Conservation (phyloP, 2,797 vertebrate genomes). For the Pangasius mekongensis region DNA sequence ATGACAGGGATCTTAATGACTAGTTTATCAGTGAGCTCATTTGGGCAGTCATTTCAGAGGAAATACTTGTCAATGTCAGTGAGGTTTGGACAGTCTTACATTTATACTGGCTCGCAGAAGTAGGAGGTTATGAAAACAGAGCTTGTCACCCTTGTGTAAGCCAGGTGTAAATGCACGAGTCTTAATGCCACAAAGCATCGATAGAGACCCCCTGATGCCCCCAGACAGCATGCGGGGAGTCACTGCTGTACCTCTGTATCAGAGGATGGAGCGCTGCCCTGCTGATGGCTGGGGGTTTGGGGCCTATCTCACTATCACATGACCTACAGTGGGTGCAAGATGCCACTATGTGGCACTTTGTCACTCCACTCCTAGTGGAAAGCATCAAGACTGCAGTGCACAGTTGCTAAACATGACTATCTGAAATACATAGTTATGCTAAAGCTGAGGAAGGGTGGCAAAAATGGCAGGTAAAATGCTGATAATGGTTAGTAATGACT, state of each 20-base stretch:
- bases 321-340: conserved; percentile 69
- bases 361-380: conserved; percentile 71
- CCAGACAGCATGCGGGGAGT: conserved; percentile 36
- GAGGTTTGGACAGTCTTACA: neutral
- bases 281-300: conserved; percentile 55
- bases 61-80: conserved; percentile 16
- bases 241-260: conserved; percentile 80
- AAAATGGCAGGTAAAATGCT: conserved; percentile 21
- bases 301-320: conserved; percentile 67
- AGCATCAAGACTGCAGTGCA: conserved; percentile 57
- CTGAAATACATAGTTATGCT: neutral
- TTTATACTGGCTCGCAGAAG: neutral
- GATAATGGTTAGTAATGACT: conserved; percentile 56
- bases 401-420: conserved; percentile 23
- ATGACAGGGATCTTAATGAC: conserved; percentile 17
- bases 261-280: conserved; percentile 77
- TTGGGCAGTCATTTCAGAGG: conserved; percentile 4
- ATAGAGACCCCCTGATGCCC: conserved; percentile 61
- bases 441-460: conserved; percentile 24
- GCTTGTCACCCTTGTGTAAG: neutral
- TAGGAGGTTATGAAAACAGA: neutral
- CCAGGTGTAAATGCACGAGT: conserved; percentile 40
- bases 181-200: conserved; percentile 35
- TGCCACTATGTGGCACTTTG: conserved; percentile 78
- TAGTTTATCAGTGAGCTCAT: conserved; percentile 13